Evolutionary conservation across 1,140 invertebrate species (phyloP), one percentile per base, ranked within the genome.

Genomic region (Ostrea denselamellosa): DNA sequence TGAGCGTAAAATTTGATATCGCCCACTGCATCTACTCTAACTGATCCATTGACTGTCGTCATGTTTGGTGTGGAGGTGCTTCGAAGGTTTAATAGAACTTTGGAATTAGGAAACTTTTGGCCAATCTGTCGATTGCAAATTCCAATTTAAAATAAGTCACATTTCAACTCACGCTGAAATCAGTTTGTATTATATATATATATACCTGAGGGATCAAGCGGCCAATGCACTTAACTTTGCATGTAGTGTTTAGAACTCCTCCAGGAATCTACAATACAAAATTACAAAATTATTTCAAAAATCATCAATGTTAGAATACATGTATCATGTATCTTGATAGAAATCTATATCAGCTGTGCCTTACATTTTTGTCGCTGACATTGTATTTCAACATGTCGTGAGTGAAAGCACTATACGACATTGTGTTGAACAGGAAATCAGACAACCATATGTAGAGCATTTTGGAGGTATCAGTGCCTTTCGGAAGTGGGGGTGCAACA

Each of bases 401-500:
- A n/a, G 17, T 14, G 28, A 82, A 65, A 44, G 53, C 71, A 8
- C 34, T 56, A 28, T 87, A 87, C 0, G 82, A 56, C 71, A 87
- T 53, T 0, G 77, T 52, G 25, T 87, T 87, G 19, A 87, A 56
- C 22, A 87, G 54, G 77, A 14, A 87, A 52, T 87, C 86, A 17
- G 86, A 87, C 28, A 83, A 56, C 81, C 77, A 82, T 7, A 87
- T 34, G 65, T 87, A 87, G 22, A 87, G 28, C 86, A 87, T 87
- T 44, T 34, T 56, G 17, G 53, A 56, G 9, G 86, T 58, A n/a
- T 34, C 44, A 19, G 54, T 44, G 77, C 53, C 53, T 19, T 22
- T n/a, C 2, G 86, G 81, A 10, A 87, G 71, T 54, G 77, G 77
- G 0, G 86, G 81, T 8, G 86, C 86, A 14, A n/a, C 22, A 58